Conservation (phyloP, 2,888 invertebrate species). For the Drosophila koepferae region DNA sequence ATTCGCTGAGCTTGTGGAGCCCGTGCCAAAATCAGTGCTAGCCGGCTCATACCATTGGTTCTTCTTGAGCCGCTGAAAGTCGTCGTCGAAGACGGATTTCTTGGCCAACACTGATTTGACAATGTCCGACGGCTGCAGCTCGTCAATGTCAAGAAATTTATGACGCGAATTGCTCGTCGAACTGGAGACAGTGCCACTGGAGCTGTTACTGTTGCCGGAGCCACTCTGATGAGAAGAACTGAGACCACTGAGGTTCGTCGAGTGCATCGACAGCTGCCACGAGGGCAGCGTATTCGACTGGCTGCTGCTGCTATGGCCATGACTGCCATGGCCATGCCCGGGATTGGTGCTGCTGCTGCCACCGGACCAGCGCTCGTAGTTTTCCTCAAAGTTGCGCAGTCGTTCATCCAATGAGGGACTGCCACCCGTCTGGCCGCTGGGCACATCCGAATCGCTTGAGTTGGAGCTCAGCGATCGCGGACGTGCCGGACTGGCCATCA, state of each 20-base stretch:
- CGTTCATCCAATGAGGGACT: slow-evolving; percentile 95
- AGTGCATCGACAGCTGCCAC: slow-evolving; percentile 65
- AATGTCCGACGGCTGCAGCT: slow-evolving; percentile 96
- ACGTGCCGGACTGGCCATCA: slow-evolving; percentile 87
- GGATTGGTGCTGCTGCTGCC: slow-evolving; percentile 66
- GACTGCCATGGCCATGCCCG: slow-evolving; percentile 84
- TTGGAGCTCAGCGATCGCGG: slow-evolving; percentile 92
- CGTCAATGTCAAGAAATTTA: slow-evolving; percentile 91
- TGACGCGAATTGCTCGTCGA: slow-evolving; percentile 87
- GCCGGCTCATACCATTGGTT: slow-evolving; percentile 91
- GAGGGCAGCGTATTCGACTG: slow-evolving; percentile 84
- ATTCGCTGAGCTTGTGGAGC: slow-evolving; percentile 23
- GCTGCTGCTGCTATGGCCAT: slow-evolving; percentile 40
- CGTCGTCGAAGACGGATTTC: slow-evolving; percentile 98
- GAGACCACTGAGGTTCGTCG: slow-evolving; percentile 46
- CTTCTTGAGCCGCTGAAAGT: slow-evolving; percentile 95
- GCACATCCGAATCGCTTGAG: slow-evolving; percentile 89
- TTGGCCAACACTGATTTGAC: slow-evolving; percentile 96
- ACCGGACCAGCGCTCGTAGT: slow-evolving; percentile 95
- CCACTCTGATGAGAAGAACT: slow-evolving; percentile 57
- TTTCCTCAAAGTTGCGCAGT: slow-evolving; percentile 96
- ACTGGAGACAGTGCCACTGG: slow-evolving; percentile 87
- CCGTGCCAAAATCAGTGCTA: slow-evolving; percentile 54
- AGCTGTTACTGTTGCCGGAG: slow-evolving; percentile 69
- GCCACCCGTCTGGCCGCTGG: slow-evolving; percentile 85